These are phyloP conservation scores for Papilio aristodemus DNA, from an alignment of 1,140 invertebrate species.

Conservation along the genomic window DNA sequence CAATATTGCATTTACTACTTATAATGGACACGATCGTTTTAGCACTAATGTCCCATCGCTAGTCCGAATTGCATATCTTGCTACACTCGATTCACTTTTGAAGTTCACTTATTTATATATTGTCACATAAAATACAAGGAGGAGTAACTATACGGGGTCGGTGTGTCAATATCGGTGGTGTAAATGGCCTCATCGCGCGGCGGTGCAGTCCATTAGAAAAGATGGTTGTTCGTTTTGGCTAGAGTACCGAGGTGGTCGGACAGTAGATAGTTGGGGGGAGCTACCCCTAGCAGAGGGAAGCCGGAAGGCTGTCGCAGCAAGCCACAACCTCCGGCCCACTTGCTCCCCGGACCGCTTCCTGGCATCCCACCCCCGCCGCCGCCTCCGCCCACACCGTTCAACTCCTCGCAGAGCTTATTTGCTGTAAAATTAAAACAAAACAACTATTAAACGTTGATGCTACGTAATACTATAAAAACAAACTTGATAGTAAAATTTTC, in stretches of 20 bases:
- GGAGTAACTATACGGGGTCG: slow-evolving; percentile 9
- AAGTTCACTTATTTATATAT: slow-evolving; percentile 19
- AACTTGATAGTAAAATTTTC: no score
- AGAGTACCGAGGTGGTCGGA: slow-evolving; percentile 74
- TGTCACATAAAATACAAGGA: slow-evolving; percentile 33
- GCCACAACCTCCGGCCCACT: slow-evolving; percentile 73
- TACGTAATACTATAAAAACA: no score
- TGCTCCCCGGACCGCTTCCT: slow-evolving; percentile 59
- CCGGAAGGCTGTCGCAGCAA: slow-evolving; percentile 72
- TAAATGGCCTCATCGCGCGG: slow-evolving; percentile 2
- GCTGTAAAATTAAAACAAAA: slow-evolving; percentile 50
- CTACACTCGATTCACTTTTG: slow-evolving; percentile 34
- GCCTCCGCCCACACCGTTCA: slow-evolving; percentile 60
- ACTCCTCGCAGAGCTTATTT: slow-evolving; percentile 70
- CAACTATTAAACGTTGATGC: neutral
- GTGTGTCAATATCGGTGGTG: neutral
- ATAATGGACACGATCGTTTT: slow-evolving; percentile 56
- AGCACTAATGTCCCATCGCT: slow-evolving; percentile 44
- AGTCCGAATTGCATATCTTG: slow-evolving; percentile 36
- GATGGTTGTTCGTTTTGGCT: slow-evolving; percentile 77
- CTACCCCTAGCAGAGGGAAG: slow-evolving; percentile 71
- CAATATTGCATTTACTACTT: slow-evolving; percentile 27
- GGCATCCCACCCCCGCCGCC: slow-evolving; percentile 47
- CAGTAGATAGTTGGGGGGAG: slow-evolving; percentile 73
- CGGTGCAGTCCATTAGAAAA: slow-evolving; percentile 69